Percentiles rank a stretch among this genome's conserved stretches.
phyloP scores from a whole-genome alignment of 2,113 vertebrate species.

The Ranitomeya variabilis region DNA sequence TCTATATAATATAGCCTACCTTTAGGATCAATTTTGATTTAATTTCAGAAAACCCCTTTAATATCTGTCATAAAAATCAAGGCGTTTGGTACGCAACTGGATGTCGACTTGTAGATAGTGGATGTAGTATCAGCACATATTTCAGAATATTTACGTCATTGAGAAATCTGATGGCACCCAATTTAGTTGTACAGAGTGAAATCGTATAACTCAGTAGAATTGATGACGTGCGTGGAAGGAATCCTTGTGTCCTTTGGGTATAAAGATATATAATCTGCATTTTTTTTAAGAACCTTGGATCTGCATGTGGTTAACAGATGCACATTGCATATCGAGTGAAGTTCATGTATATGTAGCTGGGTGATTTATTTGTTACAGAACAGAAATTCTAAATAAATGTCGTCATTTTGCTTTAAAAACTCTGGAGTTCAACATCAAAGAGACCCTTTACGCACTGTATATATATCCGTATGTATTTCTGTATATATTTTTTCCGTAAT shows the following conservation, averaged over 20 bases:
- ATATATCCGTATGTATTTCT: too few relatives aligned
- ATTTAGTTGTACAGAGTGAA: neutral
- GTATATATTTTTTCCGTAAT: too few relatives aligned
- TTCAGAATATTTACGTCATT: neutral
- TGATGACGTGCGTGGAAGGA: neutral
- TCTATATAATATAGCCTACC: too few relatives aligned
- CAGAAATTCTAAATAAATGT: conserved; percentile 29
- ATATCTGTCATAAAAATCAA: too few relatives aligned
- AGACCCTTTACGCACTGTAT: neutral
- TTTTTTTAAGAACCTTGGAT: neutral
- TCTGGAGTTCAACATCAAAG: neutral
- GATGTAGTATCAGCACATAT: neutral
- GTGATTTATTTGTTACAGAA: neutral
- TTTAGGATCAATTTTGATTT: too few relatives aligned
- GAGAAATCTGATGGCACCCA: neutral
- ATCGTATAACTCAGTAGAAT: neutral
- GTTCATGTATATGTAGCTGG: neutral
- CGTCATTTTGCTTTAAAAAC: neutral
- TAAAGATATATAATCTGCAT: conserved; percentile 24
- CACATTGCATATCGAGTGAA: neutral
- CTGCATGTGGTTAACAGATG: conserved; percentile 41
- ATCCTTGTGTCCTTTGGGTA: conserved; percentile 26
- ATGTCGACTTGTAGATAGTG: neutral
- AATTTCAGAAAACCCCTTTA: too few relatives aligned
- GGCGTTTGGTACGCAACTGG: neutral